Base-by-base conservation (phyloP, 2,888 invertebrate genomes). In the Cryptocheilus praepositus region DNA sequence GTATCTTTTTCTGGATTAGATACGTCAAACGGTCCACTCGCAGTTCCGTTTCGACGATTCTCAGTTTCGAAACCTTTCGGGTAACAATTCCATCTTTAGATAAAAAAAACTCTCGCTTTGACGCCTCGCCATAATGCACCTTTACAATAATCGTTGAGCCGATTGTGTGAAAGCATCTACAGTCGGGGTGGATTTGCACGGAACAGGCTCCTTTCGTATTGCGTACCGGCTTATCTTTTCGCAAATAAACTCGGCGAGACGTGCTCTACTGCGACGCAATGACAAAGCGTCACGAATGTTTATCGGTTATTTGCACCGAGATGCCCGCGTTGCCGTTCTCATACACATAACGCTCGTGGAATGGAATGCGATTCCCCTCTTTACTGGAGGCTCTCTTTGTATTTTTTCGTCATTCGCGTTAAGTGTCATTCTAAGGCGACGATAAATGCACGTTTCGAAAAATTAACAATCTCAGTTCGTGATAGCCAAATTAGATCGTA, bases 261-360 rank as follows among this genome's bases (percentile, higher is more conserved):
- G 57, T 51, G 61, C 51, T 61, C 61, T 64, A 61, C 36, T 62
- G 64, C 61, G 59, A 58, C 64, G 64, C 68, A 64, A 77, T 77
- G 80, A 81, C 80, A 76, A 81, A 77, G 74, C 72, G 64, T 69
- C 67, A 73, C 61, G 68, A 77, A 80, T 79, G 80, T 81, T 81
- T 81, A 79, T 80, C 74, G 74, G 71, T 67, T 79, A 74, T 77
- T 76, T 74, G 76, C 73, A 73, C 71, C 69, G 60, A 58, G 66
- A 58, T 68, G 57, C 49, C 49, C 28, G 36, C 71, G 68, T 70
- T 67, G 64, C 64, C 72, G 25, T 67, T 57, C 55, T 54, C 64
- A 69, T 66, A 70, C 69, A 73, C 74, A 80, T 69, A 78, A 72
- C 61, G 53, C 56, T 60, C 65, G 51, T 28, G 51, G 61, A 69